These are phyloP conservation scores for Myoxocephalus aenaeus DNA, from an alignment of 2,797 vertebrate genomes.

Conservation along the genomic window DNA sequence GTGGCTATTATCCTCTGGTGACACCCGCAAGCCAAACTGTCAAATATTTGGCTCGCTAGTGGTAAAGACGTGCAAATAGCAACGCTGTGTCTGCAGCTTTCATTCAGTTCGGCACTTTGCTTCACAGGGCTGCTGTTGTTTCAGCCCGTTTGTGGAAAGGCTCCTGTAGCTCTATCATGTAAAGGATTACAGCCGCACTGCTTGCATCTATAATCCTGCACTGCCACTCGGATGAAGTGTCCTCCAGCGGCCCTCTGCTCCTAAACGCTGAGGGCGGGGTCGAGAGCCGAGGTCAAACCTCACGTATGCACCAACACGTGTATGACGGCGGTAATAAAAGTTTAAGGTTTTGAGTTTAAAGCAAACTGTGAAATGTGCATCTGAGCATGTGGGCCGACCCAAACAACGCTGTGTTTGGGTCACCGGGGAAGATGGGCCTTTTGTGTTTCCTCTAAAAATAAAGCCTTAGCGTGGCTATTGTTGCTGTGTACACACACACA, in stretches of 20 bases:
- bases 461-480: conserved; percentile 23
- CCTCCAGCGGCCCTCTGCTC: not conserved
- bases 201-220: conserved; percentile 1
- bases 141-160: not conserved
- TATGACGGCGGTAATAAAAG: no score
- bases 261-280: not conserved
- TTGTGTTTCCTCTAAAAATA: conserved; percentile 80
- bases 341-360: not conserved
- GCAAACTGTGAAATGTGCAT: not conserved
- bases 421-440: conserved; percentile 57
- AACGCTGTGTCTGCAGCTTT: not conserved
- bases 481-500: conserved; percentile 44
- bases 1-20: not conserved
- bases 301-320: no score
- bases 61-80: conserved; percentile 6
- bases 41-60: not conserved
- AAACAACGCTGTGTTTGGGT: conserved; percentile 62
- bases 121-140: not conserved
- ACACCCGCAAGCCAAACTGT: conserved; percentile 14
- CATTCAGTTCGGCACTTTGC: not conserved
- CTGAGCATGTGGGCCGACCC: conserved; percentile 3
- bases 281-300: not conserved
- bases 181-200: not conserved
- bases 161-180: not conserved
- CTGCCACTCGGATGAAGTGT: not conserved